These are phyloP conservation scores for Climacteris rufus DNA, from an alignment of 2,113 vertebrate species.

Conservation along the genomic window DNA sequence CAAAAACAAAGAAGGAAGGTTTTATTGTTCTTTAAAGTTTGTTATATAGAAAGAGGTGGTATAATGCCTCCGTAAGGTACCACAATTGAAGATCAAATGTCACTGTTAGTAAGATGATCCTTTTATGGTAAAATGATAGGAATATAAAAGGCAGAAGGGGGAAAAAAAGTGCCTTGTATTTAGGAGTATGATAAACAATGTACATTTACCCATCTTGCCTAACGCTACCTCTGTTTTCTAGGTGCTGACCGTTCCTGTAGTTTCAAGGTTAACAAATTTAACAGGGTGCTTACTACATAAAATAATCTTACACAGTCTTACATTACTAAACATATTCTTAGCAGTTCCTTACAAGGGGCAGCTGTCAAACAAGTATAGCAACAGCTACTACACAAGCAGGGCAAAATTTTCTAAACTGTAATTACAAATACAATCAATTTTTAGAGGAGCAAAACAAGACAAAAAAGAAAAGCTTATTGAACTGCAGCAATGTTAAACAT, in stretches of 20 bases:
- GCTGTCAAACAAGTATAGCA: not conserved
- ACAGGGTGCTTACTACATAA: not conserved
- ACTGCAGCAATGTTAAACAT: not conserved
- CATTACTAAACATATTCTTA: slow-evolving; percentile 31
- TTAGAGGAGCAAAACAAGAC: not conserved
- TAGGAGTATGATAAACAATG: not conserved
- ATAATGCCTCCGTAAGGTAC: not conserved
- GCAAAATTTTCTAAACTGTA: not conserved
- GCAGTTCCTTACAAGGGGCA: not conserved
- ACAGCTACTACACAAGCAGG: not conserved
- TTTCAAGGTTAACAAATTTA: slow-evolving; percentile 38
- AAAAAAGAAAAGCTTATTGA: not conserved
- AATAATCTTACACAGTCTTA: slow-evolving; percentile 36
- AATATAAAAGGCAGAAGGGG: not conserved
- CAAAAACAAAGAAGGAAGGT: not conserved
- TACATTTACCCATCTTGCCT: not conserved
- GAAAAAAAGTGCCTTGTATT: fast-evolving
- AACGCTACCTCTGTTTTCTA: not conserved
- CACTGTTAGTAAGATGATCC: not conserved
- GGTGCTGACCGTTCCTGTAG: slow-evolving; percentile 17
- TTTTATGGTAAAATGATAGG: not conserved
- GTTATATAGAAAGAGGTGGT: not conserved
- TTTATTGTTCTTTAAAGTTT: not conserved
- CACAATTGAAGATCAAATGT: not conserved
- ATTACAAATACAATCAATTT: not conserved